These are phyloP conservation scores for Cryptophagus acutangulus DNA, from an alignment of 2,888 invertebrate species.

Conservation along the genomic window DNA sequence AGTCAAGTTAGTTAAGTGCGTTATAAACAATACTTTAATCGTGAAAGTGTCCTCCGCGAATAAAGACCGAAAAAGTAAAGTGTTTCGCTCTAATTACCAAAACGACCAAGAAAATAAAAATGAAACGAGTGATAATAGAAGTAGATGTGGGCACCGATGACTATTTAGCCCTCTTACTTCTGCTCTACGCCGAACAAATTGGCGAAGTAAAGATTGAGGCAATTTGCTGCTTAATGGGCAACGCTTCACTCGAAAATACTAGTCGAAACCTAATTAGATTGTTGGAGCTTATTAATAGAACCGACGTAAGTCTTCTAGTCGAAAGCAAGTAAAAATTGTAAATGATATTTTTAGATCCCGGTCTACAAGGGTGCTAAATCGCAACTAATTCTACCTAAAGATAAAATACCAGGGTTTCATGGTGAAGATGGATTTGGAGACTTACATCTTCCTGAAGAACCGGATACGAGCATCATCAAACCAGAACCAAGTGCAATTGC, in stretches of 20 bases:
- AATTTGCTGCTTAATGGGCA: constrained; percentile 72
- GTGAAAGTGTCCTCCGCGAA: too few species aligned
- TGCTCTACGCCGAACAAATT: constrained; percentile 52
- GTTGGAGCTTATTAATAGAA: constrained; percentile 54
- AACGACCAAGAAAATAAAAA: too few species aligned
- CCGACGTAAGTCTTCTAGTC: constrained; percentile 56
- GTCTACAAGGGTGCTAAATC: constrained; percentile 57
- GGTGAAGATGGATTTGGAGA: constrained; percentile 73
- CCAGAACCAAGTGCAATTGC: constrained; percentile 52
- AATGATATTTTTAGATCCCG: too few species aligned
- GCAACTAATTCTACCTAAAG: constrained; percentile 48
- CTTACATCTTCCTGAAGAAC: constrained; percentile 46
- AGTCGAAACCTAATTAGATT: constrained; percentile 65
- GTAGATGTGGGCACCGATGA: constrained; percentile 63
- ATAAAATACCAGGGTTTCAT: too few species aligned
- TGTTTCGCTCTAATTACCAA: too few species aligned
- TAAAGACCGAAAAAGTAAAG: too few species aligned
- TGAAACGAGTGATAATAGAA: constrained; percentile 56
- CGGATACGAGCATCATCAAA: constrained; percentile 31
- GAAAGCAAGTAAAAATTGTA: too few species aligned
- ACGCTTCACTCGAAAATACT: constrained; percentile 65
- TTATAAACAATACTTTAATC: too few species aligned
- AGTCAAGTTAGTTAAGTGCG: too few species aligned
- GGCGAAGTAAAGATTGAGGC: constrained; percentile 56
- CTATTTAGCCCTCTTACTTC: constrained; percentile 57